Conservation (phyloP, 2,797 vertebrate genomes). For the Anableps anableps region DNA sequence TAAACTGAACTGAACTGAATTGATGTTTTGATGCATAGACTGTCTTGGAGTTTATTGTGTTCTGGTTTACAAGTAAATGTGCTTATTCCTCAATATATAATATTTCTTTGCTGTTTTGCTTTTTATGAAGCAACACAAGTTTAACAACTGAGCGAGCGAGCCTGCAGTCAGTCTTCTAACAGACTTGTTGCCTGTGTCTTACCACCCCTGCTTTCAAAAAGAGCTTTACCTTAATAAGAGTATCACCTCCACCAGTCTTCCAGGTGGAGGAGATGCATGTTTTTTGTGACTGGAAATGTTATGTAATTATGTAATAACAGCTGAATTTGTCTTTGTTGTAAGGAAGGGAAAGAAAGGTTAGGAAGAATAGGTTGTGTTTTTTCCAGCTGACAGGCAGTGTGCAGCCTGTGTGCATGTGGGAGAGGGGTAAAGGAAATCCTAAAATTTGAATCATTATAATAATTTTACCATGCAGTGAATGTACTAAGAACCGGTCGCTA, state of each 20-base stretch:
- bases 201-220: too few species aligned
- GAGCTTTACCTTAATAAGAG: background rate
- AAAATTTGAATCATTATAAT: background rate
- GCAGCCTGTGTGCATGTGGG: background rate
- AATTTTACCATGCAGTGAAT: background rate
- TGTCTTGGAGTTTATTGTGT: too few species aligned
- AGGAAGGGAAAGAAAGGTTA: too few species aligned
- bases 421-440: background rate
- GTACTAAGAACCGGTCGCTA: background rate
- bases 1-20: too few species aligned
- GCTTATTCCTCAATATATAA: background rate
- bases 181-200: too few species aligned
- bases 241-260: background rate
- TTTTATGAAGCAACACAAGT: background rate
- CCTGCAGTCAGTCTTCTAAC: too few species aligned
- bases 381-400: background rate
- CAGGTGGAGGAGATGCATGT: background rate
- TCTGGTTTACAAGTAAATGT: background rate
- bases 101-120: background rate
- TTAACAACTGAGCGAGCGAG: background rate
- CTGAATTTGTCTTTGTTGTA: background rate
- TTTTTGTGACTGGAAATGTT: background rate
- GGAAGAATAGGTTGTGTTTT: background rate
- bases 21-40: too few species aligned
- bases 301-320: background rate